phyloP scores from a whole-genome alignment of 1,140 invertebrate species.

The Akabosia matsudoensis region DNA sequence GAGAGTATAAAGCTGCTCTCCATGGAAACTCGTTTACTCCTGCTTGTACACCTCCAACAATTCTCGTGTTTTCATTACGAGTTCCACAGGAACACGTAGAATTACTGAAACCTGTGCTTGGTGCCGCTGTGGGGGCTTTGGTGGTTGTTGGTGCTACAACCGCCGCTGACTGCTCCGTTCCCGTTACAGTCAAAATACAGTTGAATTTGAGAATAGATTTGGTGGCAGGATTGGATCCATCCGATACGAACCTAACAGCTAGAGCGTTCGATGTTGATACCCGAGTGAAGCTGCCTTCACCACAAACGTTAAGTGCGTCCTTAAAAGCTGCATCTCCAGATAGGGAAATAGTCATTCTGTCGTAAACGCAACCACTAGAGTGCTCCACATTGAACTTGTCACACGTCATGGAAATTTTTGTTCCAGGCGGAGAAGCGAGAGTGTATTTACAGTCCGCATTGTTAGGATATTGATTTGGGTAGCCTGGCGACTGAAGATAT shows the following conservation, averaged over 20 bases:
- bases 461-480: constrained; percentile 26
- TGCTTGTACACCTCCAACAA: constrained; percentile 61
- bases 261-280: constrained; percentile 25
- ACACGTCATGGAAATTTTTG: constrained; percentile 26
- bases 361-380: constrained; percentile 19
- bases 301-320: constrained; percentile 24
- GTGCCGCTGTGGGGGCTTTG: neutral
- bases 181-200: constrained; percentile 4
- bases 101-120: neutral
- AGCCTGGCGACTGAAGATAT: constrained; percentile 1
- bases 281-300: constrained; percentile 9
- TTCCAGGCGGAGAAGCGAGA: constrained; percentile 27
- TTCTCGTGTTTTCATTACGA: constrained; percentile 52
- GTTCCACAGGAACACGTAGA: constrained; percentile 28
- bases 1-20: constrained; percentile 48
- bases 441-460: constrained; percentile 22
- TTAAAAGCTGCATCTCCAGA: constrained; percentile 23
- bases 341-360: constrained; percentile 11
- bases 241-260: constrained; percentile 13
- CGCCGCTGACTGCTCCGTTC: neutral
- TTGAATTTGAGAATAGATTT: constrained; percentile 25
- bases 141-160: neutral
- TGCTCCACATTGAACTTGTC: constrained; percentile 36
- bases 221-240: neutral
- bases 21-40: constrained; percentile 63